Base-by-base conservation (phyloP, 2,113 vertebrate species). In the Caretta caretta region DNA sequence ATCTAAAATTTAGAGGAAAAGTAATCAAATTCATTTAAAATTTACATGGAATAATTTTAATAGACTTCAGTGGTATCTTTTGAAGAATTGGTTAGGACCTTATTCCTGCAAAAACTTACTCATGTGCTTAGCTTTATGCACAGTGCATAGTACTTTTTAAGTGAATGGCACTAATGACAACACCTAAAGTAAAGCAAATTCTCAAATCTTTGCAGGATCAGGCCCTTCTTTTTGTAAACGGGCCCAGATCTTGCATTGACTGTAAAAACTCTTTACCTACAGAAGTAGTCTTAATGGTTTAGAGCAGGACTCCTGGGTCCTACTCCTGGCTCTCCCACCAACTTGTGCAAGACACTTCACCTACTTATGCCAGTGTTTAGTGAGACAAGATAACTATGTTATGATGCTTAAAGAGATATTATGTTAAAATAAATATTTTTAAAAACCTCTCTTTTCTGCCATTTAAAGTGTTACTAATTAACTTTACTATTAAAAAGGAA, bases 51-150 rank as follows among this genome's bases (percentile, higher is more conserved):
- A 51, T 92, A 16, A 84, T 84, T 8, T 79, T 31, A 27, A 19
- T 87, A 24, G 24, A 90, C 24, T 75, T 59, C 6, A 59, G 12
- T 82, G 16, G 5, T 83, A 8, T 76, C n/a, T 59, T 49, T 79
- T 57, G 86, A 96, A 82, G 51, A 87, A 59, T 51, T 46, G 51
- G 84, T 22, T 38, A 89, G 84, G 87, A 72, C 51, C 29, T 65
- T 46, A 79, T 65, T 65, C 29, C 31, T 35, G 59, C 13, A 65
- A 65, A 65, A 35, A 16, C 59, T 65, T 14, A 65, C 35, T n/a
- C 31, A 69, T n/a, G 35, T 4, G 4, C 31, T 19, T 69, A n/a
- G 62, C 62, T 69, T 65, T n/a, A 69, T 69, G 62, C 62, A n/a
- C 62, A 35, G 62, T 65, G 62, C 31, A n/a, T 31, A 69, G 31